phyloP scores from a whole-genome alignment of 1,140 invertebrate species.

The Pseudomyrmex dendroicus region DNA sequence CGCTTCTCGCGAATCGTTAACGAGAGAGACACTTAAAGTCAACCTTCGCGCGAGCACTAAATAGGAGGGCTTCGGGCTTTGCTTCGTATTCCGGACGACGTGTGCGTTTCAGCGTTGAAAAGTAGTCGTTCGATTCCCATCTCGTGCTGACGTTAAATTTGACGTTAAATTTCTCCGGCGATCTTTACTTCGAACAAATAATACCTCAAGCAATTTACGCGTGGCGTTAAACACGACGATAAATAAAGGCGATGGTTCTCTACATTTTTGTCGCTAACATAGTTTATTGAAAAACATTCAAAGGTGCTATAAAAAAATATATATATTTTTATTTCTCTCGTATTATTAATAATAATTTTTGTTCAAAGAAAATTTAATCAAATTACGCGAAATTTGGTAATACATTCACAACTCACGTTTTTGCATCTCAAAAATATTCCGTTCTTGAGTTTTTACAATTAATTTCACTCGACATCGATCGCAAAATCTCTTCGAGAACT shows the following conservation, averaged over 20 bases:
- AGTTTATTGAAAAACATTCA: too few relatives aligned
- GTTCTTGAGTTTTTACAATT: neutral
- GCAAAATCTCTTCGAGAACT: conserved; percentile 14
- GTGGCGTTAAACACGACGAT: neutral
- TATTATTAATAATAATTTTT: too few relatives aligned
- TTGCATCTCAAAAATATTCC: neutral
- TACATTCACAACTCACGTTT: neutral
- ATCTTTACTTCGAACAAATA: conserved; percentile 6
- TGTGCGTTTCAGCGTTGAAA: neutral
- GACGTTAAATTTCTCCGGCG: neutral
- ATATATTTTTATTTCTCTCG: too few relatives aligned
- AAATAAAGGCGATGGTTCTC: too few relatives aligned
- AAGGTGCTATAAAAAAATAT: too few relatives aligned
- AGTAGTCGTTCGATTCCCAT: neutral
- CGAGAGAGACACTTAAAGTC: conserved; percentile 39
- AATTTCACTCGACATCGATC: neutral
- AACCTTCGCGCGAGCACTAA: conserved; percentile 11
- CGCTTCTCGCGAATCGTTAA: conserved; percentile 48
- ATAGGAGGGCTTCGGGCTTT: conserved; percentile 2
- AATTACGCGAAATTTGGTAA: too few relatives aligned
- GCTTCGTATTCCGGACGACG: neutral
- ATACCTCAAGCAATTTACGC: neutral
- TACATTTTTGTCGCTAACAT: too few relatives aligned
- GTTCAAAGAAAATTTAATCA: too few relatives aligned
- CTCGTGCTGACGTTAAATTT: neutral